Conservation (phyloP, 2,888 invertebrate genomes). For the Aproaerema taeniolella region DNA sequence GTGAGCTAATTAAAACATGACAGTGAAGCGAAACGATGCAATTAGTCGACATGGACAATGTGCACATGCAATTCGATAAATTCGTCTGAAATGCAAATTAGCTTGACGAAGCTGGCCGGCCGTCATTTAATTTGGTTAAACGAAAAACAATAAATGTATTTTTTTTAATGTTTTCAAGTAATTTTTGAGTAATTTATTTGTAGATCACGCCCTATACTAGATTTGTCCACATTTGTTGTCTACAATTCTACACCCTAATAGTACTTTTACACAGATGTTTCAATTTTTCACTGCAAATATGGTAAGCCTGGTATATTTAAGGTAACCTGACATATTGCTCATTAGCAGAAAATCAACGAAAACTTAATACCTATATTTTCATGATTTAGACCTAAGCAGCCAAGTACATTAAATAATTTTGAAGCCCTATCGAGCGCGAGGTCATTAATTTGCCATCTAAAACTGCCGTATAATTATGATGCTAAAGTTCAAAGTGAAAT, state of each 20-base stretch:
- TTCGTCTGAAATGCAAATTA: neutral
- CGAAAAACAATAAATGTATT: neutral
- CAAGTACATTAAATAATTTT: no score
- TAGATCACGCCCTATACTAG: no score
- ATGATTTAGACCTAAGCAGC: no score
- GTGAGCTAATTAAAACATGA: conserved; percentile 26
- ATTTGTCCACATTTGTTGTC: neutral
- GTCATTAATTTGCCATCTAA: no score
- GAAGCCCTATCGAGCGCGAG: no score
- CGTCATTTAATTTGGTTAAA: neutral
- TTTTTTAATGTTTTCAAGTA: no score
- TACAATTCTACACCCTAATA: neutral
- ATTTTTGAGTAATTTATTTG: no score
- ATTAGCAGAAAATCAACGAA: no score
- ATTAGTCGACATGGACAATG: conserved; percentile 15
- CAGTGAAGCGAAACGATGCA: conserved; percentile 21
- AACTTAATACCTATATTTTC: no score
- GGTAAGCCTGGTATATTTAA: neutral
- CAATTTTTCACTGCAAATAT: neutral
- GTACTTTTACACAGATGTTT: neutral
- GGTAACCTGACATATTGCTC: neutral
- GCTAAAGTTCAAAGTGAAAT: no score
- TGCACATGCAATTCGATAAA: no score
- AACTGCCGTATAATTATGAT: no score
- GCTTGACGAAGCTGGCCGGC: neutral